Evolutionary conservation across 1,140 invertebrate genomes (phyloP), one percentile per base, ranked within the genome.

Genomic region (Gyrodactylus salaris): DNA sequence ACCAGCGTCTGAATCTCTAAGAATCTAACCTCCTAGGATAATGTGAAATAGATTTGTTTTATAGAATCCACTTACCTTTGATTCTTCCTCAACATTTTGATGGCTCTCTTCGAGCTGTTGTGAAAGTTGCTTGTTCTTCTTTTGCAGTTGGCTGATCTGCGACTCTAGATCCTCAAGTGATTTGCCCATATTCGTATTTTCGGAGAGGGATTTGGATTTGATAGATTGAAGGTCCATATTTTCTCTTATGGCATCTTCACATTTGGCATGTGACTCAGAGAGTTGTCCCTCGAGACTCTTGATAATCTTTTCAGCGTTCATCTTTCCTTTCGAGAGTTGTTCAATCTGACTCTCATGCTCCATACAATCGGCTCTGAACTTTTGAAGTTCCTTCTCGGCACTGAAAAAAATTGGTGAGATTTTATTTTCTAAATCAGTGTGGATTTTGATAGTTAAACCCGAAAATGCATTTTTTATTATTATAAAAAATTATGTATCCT

Each of bases 81-180:
- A 86, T 82, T 97, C 93, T 81, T 97, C 93, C 80, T 98, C 93
- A 78, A 91, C 90, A 77, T 89, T 84, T 78, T 91, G 87, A 85
- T 93, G 94, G 80, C 90, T 91, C 81, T 97, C 93, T 82, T 98
- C 93, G 75, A 97, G 84, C 82, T 96, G 91, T 74, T 87, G 89
- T 78, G 87, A 89, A 76, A 97, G 85, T 23, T 88, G 89, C 79
- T 90, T 87, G 86, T 95, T 97, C 81, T 95, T 88, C 85, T 96
- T 96, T 80, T 87, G 89, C 73, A 98, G 85, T 82, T 92, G 89
- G 76, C 88, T 91, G 74, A 96, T 87, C 81, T 94, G 90, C 75
- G 89, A 91, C 83, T 97, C 92, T 78, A 92, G 90, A 82, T 97
- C 93, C 82, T 96, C 92, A 7, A 75, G 73, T 82, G 93, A 90